Evolutionary conservation across 2,113 vertebrate genomes (phyloP).

Genomic region (Petaurus breviceps): DNA sequence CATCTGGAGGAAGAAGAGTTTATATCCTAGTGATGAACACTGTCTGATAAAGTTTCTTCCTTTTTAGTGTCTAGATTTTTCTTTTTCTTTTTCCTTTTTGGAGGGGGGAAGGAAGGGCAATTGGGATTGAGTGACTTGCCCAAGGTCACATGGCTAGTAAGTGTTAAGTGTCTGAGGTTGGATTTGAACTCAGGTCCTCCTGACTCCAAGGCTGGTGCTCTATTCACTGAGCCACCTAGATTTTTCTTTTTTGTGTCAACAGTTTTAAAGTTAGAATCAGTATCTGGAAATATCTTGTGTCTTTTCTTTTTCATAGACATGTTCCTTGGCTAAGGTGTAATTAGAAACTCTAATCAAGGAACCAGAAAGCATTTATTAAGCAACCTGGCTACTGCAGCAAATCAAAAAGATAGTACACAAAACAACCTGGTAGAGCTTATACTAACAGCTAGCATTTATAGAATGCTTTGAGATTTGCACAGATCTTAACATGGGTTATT

Average conservation of each 20-base stretch:
- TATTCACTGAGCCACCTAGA: too few species aligned
- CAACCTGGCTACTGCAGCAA: neutral
- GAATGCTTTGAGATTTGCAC: neutral
- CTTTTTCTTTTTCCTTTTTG: neutral
- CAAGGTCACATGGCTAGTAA: too few species aligned
- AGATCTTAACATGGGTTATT: neutral
- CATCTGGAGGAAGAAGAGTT: conserved; percentile 33
- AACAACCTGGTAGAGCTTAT: neutral
- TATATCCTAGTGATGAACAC: conserved; percentile 33
- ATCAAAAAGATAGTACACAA: neutral
- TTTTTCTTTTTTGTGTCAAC: conserved; percentile 22
- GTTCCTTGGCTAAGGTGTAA: neutral
- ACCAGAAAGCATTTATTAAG: neutral
- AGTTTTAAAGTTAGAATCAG: neutral
- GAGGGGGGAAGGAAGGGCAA: too few species aligned
- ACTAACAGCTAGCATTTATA: neutral
- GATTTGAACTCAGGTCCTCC: too few species aligned
- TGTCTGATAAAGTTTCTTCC: conserved; percentile 9
- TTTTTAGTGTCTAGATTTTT: conserved; percentile 4
- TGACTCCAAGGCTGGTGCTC: too few species aligned
- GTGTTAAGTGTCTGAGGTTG: too few species aligned
- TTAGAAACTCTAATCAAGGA: neutral
- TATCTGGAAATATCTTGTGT: conserved; percentile 6
- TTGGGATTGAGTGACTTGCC: too few species aligned
- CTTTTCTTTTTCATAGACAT: neutral